Evolutionary conservation across 2,113 vertebrate genomes (phyloP), one percentile per base, ranked within the genome.

Genomic region (Bettongia penicillata): DNA sequence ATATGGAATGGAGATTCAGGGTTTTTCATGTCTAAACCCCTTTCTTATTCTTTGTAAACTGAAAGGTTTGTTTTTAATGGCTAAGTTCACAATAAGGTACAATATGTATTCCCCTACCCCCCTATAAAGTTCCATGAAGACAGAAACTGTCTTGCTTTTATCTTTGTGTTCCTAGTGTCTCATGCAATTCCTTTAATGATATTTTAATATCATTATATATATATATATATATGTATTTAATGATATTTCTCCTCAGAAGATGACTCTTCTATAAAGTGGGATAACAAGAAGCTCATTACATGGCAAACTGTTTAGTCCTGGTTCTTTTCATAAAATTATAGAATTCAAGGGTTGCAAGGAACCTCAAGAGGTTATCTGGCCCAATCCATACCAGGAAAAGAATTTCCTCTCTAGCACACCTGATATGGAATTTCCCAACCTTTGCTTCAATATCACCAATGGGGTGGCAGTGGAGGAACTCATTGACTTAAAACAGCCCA

Each of bases 271-370:
- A 37, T 77, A n/a, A 77, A 77, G 12, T 96, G 55, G 24, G 91
- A 97, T 96, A 95, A 93, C 92, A 96, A 43, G 28, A 96, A 43
- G 52, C 23, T 24, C 55, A 95, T 91, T 68, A 92, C 19, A 92
- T 91, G 51, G 94, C 93, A 96, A 96, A 52, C 50, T 93, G 37
- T 95, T 93, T 50, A 50, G 51, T 22, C 48, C 94, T 53, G 31
- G 22, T 48, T 95, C 92, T 96, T 92, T 94, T 96, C 90, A 90
- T 93, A 93, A 77, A 95, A 90, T 77, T 16, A n/a, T 77, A 19
- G 68, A n/a, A 77, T 77, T 77, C 68, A 77, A 77, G 68, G 12
- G 31, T n/a, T 77, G 68, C 14, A 77, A 77, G 37, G 16, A 77
- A n/a, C 37, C 16, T 77, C 68, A 84, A 43, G 37, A 43, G 57